phyloP scores from a whole-genome alignment of 2,888 invertebrate genomes.

The Lordiphosa andalusiaca region DNA sequence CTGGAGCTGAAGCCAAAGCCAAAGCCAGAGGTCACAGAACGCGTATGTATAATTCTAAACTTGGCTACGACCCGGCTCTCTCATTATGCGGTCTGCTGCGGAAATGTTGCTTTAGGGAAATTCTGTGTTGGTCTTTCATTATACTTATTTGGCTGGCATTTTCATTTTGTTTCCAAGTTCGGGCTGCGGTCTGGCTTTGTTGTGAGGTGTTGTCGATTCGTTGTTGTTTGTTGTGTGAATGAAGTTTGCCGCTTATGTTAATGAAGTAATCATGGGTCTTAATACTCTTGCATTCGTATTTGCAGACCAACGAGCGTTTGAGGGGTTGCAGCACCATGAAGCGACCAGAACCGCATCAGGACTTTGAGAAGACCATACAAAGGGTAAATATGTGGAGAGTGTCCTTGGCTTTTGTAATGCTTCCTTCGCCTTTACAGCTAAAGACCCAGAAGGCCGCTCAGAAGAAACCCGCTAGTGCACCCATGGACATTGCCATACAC shows the following conservation, averaged over 20 bases:
- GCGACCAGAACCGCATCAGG: constrained; percentile 79
- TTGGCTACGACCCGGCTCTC: constrained; percentile 46
- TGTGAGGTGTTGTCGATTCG: constrained; percentile 66
- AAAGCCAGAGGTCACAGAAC: constrained; percentile 14
- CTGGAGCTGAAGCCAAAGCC: constrained; percentile 7
- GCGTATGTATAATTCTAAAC: constrained; percentile 19
- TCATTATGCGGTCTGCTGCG: constrained; percentile 79
- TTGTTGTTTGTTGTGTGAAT: constrained; percentile 25
- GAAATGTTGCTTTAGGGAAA: constrained; percentile 75
- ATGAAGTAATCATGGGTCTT: constrained; percentile 60
- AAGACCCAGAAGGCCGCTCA: constrained; percentile 80
- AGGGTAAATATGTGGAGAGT: constrained; percentile 69
- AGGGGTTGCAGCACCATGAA: constrained; percentile 79
- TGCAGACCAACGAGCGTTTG: constrained; percentile 78
- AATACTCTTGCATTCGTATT: constrained; percentile 22
- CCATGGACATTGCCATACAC: constrained; percentile 74
- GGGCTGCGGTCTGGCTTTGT: constrained; percentile 30
- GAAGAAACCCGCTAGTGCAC: constrained; percentile 75
- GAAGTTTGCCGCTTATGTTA: constrained; percentile 39
- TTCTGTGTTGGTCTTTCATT: constrained; percentile 62
- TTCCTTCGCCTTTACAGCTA: constrained; percentile 60
- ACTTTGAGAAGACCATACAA: constrained; percentile 80
- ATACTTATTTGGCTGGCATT: constrained; percentile 57
- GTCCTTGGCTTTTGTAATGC: background rate
- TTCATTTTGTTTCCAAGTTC: constrained; percentile 44